Percentiles rank a stretch among this genome's conserved stretches.
These are phyloP conservation scores for Carposina sasakii DNA, from an alignment of 1,140 invertebrate species.

Conservation along the genomic window DNA sequence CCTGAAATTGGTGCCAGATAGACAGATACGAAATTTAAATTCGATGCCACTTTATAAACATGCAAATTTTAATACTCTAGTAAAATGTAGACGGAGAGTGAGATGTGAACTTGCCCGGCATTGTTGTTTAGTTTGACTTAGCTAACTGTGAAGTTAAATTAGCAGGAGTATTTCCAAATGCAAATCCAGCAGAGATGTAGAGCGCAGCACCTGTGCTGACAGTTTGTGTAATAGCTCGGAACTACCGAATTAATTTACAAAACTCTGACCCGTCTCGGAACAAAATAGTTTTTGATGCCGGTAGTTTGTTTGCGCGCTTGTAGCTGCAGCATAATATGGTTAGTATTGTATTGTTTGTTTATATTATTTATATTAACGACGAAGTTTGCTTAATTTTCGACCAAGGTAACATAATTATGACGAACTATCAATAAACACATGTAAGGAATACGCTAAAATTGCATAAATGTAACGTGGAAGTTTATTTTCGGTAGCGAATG, in stretches of 20 bases:
- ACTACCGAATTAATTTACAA: constrained; percentile 68
- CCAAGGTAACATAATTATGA: too few species aligned
- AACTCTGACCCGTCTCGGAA: constrained; percentile 55
- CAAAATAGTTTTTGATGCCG: constrained; percentile 60
- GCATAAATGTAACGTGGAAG: too few species aligned
- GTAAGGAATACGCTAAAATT: too few species aligned
- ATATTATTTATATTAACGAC: too few species aligned
- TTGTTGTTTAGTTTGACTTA: constrained; percentile 60
- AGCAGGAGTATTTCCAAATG: constrained; percentile 63
- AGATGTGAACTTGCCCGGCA: background rate
- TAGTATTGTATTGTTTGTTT: too few species aligned
- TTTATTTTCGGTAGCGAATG: too few species aligned
- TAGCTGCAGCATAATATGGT: too few species aligned
- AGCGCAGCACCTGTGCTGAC: constrained; percentile 60
- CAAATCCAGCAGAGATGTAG: constrained; percentile 51
- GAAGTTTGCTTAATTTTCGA: too few species aligned
- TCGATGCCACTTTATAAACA: background rate
- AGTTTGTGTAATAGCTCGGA: constrained; percentile 66
- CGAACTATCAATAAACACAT: too few species aligned
- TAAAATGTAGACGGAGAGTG: background rate
- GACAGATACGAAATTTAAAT: background rate
- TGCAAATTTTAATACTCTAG: too few species aligned
- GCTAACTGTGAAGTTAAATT: constrained; percentile 66
- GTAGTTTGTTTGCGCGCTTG: too few species aligned
- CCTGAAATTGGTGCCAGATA: constrained; percentile 39